Evolutionary conservation across 2,797 vertebrate species (phyloP), one percentile per base, ranked within the genome.

Genomic region (Sebastes dallii): DNA sequence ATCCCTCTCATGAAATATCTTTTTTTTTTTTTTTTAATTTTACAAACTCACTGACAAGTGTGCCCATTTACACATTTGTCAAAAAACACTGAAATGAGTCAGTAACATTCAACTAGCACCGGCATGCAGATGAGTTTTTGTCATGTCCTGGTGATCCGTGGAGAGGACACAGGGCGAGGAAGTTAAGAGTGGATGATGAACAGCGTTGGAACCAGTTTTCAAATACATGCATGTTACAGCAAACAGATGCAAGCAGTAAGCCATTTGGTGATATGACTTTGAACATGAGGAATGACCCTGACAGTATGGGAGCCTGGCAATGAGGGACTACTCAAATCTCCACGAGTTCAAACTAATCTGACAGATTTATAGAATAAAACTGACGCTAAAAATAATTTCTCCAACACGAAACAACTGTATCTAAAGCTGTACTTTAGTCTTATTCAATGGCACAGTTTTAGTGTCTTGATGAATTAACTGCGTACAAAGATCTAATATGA

Each of bases 161-260:
- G 78, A 73, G n/a, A 87, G 72, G 77, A 85, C 0, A 36, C 80
- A 66, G 69, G 84, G 88, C 56, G 62, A 86, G 79, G 78, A 88
- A 56, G 42, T 85, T 67, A 80, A 82, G 69, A 46, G 66, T 83
- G 81, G 75, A 69, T 32, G 71, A 85, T 86, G 89, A 82, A 81
- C 58, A 29, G 62, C 27, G 52, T 20, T 58, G 72, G 73, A 88
- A 77, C 16, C 27, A 54, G 20, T 70, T 83, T 72, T 72, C 64
- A 74, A 61, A 85, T 25, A 18, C 94, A 91, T 95, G 94, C 94
- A 81, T 87, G 85, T 86, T 86, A 85, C 64, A 79, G 78, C 91
- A 89, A 90, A 88, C 88, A 75, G 77, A 86, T 85, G 86, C 90
- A 90, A 89, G 92, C 93, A 80, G 87, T 62, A 84, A 91, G 88